phyloP scores from a whole-genome alignment of 2,888 invertebrate species.

The Chironomus tentans region DNA sequence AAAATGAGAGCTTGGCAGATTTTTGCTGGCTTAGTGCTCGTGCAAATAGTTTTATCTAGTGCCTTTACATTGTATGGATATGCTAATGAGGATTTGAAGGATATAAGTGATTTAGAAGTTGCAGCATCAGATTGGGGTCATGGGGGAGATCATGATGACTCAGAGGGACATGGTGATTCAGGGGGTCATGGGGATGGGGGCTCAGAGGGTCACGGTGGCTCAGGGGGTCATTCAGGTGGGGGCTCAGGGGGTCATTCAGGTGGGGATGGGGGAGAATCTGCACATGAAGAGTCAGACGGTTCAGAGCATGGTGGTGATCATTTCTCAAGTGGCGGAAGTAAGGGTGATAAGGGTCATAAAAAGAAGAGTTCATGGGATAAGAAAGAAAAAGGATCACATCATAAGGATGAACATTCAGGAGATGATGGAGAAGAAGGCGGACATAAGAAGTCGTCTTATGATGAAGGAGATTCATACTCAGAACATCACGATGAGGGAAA shows the following conservation, averaged over 20 bases:
- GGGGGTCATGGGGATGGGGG: too few species aligned
- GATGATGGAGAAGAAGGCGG: constrained; percentile 70
- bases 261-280: neutral
- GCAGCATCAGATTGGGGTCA: neutral
- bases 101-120: neutral
- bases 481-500: constrained; percentile 64
- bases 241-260: too few species aligned
- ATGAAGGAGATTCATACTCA: constrained; percentile 64
- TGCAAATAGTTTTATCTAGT: neutral
- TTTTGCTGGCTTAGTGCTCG: constrained; percentile 6
- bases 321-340: constrained; percentile 50
- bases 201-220: too few species aligned
- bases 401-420: constrained; percentile 67
- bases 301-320: constrained; percentile 37
- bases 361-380: constrained; percentile 68
- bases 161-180: too few species aligned
- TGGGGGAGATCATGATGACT: too few species aligned
- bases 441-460: constrained; percentile 71
- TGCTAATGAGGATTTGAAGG: neutral
- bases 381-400: constrained; percentile 67
- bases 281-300: constrained; percentile 30
- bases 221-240: too few species aligned
- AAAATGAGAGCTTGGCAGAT: constrained; percentile 24
- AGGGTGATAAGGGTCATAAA: constrained; percentile 71
- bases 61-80: neutral